Evolutionary conservation across 2,797 vertebrate species (phyloP).

Genomic region (Myotis pilosus): DNA sequence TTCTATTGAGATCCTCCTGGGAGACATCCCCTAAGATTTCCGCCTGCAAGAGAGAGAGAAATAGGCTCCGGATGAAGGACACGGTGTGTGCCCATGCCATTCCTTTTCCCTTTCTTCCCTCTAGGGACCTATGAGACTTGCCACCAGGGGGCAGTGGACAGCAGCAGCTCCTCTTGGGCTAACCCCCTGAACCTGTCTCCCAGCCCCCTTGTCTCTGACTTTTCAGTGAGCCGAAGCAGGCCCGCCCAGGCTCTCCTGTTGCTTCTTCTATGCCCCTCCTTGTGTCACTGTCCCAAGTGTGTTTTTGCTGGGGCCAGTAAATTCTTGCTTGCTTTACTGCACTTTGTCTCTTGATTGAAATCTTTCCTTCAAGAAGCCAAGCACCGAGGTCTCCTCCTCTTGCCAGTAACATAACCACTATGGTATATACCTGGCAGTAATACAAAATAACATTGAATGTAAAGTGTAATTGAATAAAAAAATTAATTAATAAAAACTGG

Average conservation of each 20-base stretch:
- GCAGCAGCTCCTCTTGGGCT: background rate
- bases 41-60: background rate
- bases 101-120: background rate
- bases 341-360: background rate
- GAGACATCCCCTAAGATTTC: background rate
- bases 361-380: background rate
- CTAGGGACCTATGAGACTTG: background rate
- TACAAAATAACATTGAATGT: background rate
- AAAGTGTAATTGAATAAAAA: background rate
- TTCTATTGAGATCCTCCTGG: background rate
- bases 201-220: background rate
- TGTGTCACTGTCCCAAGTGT: background rate
- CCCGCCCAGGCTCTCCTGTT: background rate
- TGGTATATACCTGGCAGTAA: background rate
- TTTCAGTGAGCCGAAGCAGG: background rate
- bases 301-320: background rate
- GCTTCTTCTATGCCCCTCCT: background rate
- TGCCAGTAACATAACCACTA: background rate
- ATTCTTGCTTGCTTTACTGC: background rate
- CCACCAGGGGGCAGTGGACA: background rate
- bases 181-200: background rate
- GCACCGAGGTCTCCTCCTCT: background rate
- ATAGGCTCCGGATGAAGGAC: background rate
- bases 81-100: background rate
- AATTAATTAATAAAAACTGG: conserved; percentile 69